phyloP scores from a whole-genome alignment of 2,888 invertebrate species.

The Doris montereyensis region DNA sequence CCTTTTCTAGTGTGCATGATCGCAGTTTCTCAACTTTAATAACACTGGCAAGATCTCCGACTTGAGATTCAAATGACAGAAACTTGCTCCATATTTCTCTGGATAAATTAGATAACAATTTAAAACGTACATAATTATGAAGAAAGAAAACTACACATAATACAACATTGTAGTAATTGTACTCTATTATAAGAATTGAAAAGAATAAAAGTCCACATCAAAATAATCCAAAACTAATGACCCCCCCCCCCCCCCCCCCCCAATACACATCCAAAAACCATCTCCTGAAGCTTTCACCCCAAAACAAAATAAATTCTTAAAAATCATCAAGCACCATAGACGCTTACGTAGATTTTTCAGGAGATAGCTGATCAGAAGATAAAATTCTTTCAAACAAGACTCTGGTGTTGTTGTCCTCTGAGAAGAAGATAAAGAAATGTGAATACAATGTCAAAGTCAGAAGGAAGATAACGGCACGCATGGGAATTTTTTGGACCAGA shows the following conservation, averaged over 20 bases:
- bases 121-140: neutral
- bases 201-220: neutral
- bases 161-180: too few species aligned
- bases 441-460: neutral
- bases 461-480: too few species aligned
- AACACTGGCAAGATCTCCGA: conserved; percentile 96
- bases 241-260: neutral
- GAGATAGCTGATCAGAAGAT: conserved; percentile 90
- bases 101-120: conserved; percentile 50
- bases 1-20: conserved; percentile 91
- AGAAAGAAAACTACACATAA: neutral
- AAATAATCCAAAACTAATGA: neutral
- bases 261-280: neutral
- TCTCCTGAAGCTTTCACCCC: too few species aligned
- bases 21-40: conserved; percentile 96
- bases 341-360: conserved; percentile 86
- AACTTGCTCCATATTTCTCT: conserved; percentile 99
- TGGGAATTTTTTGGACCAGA: too few species aligned
- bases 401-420: conserved; percentile 99
- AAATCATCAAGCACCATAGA: too few species aligned
- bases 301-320: too few species aligned
- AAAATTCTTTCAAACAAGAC: conserved; percentile 98
- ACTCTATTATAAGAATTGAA: too few species aligned
- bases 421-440: conserved; percentile 56
- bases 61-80: conserved; percentile 97